Percentiles rank a stretch among this genome's conserved stretches.
Evolutionary conservation across 1,140 invertebrate species (phyloP).

Genomic region (Brachionus calyciflorus): DNA sequence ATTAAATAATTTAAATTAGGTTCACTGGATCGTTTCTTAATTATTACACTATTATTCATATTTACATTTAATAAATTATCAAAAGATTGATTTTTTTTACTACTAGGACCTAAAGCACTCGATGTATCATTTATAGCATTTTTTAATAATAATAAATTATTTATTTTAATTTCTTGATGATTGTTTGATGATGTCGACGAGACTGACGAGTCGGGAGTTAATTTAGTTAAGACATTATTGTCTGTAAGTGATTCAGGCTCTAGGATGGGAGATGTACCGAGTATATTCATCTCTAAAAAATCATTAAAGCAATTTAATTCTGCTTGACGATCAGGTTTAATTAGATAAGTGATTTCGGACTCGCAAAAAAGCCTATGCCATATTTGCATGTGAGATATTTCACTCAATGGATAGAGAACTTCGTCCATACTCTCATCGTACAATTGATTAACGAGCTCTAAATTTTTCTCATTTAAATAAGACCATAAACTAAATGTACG

Average conservation of each 20-base stretch:
- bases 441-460: background rate
- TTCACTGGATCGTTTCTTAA: background rate
- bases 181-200: background rate
- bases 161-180: background rate
- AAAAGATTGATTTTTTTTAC: background rate
- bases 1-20: background rate
- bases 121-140: background rate
- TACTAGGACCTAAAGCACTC: background rate
- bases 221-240: background rate
- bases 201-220: background rate
- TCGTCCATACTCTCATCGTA: conserved; percentile 9
- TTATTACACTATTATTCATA: background rate
- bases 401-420: background rate
- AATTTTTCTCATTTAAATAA: conserved; percentile 27
- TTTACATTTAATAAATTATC: background rate
- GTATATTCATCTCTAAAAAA: background rate
- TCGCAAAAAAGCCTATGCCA: background rate
- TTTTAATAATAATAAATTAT: background rate
- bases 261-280: background rate
- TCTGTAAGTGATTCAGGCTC: background rate
- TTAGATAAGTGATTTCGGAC: background rate
- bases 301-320: background rate
- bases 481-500: conserved; percentile 38
- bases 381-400: conserved; percentile 1
- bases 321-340: background rate